These are phyloP conservation scores for Leptopilina clavipes DNA, from an alignment of 1,140 invertebrate genomes.

Conservation along the genomic window DNA sequence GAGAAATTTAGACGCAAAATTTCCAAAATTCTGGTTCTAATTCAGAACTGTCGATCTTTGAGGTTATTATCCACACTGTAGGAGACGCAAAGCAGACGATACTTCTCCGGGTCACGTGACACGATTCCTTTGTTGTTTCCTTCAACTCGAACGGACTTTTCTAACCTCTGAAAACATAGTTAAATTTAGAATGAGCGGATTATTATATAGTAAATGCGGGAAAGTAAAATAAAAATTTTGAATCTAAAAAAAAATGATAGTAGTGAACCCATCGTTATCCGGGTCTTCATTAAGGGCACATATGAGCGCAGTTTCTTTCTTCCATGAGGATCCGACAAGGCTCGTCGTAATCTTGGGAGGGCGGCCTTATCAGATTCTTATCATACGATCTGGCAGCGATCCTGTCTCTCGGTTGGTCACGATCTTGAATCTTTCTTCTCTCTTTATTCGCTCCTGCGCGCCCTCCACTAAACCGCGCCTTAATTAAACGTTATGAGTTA, in stretches of 20 bases:
- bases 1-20: conserved; percentile 37
- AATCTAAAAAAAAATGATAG: neutral
- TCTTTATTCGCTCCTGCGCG: conserved; percentile 46
- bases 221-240: neutral
- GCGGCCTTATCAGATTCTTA: conserved; percentile 74
- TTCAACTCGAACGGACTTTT: too few species aligned
- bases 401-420: conserved; percentile 71
- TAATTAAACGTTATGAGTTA: conserved; percentile 76
- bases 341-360: conserved; percentile 69
- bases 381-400: conserved; percentile 72
- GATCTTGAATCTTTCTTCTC: conserved; percentile 61
- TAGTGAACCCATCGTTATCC: conserved; percentile 42
- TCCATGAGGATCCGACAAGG: conserved; percentile 28
- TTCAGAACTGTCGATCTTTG: too few species aligned
- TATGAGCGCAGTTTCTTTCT: conserved; percentile 47
- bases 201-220: neutral
- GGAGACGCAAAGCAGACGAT: too few species aligned
- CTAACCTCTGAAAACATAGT: too few species aligned
- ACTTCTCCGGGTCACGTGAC: too few species aligned
- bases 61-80: too few species aligned
- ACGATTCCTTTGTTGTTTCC: too few species aligned
- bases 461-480: conserved; percentile 66
- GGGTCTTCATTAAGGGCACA: conserved; percentile 39
- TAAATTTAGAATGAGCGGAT: too few species aligned
- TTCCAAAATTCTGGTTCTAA: too few species aligned